phyloP scores from a whole-genome alignment of 2,113 vertebrate genomes.

The Rattus rattus region DNA sequence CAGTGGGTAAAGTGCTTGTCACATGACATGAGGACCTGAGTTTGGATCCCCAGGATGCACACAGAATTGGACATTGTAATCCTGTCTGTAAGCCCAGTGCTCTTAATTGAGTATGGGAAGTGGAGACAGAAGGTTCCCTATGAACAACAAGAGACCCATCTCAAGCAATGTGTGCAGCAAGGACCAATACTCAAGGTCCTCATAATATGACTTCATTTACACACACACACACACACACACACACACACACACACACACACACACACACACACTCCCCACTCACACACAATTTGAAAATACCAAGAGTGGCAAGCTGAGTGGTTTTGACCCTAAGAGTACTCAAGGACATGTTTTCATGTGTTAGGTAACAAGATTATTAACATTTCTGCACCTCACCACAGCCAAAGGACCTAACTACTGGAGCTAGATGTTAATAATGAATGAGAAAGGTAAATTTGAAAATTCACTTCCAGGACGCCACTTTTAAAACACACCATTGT shows the following conservation, averaged over 20 bases:
- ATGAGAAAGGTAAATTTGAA: not conserved
- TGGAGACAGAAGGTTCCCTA: not conserved
- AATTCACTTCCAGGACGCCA: not conserved
- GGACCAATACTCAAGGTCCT: not conserved
- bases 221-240: not conserved
- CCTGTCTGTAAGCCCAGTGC: not conserved
- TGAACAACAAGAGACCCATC: not conserved
- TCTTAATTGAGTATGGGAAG: not conserved
- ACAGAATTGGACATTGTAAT: not conserved
- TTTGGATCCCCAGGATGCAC: not conserved
- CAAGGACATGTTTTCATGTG: not conserved
- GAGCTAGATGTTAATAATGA: conserved; percentile 1
- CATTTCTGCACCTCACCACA: not conserved
- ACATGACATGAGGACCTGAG: not conserved
- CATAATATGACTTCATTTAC: not conserved
- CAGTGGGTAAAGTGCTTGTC: not conserved
- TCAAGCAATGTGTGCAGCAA: not conserved
- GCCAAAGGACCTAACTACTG: not conserved
- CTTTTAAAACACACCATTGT: not conserved
- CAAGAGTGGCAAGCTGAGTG: not conserved
- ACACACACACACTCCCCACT: not conserved
- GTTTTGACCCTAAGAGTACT: not conserved
- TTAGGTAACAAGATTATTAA: not conserved
- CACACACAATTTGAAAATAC: not conserved
- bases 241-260: not conserved